Conservation (phyloP, 2,113 vertebrate species). For the Beaufortia kweichowensis region DNA sequence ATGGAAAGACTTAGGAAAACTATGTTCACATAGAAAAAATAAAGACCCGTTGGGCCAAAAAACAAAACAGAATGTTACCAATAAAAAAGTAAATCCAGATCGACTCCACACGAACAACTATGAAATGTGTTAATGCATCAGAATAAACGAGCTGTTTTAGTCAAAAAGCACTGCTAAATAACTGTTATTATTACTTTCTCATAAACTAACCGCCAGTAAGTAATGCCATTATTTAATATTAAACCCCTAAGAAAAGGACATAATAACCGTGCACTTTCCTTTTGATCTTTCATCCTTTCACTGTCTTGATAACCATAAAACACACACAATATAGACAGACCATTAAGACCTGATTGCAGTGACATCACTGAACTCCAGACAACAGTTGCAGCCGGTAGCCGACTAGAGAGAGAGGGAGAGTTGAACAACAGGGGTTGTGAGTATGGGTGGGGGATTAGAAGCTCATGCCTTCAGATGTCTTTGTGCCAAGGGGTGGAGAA, state of each 20-base stretch:
- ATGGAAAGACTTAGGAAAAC: neutral
- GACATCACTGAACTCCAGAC: conserved; percentile 68
- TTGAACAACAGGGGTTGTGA: conserved; percentile 9
- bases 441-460: conserved; percentile 56
- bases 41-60: neutral
- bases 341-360: conserved; percentile 70
- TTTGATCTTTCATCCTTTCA: neutral
- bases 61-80: conserved; percentile 48
- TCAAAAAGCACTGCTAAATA: neutral
- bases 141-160: neutral
- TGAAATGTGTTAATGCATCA: neutral
- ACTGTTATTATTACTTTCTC: conserved; percentile 20
- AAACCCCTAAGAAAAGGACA: neutral
- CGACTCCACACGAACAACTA: neutral
- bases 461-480: conserved; percentile 75
- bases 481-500: conserved; percentile 79
- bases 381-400: conserved; percentile 62
- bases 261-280: neutral
- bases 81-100: conserved; percentile 44
- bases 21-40: neutral
- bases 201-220: neutral
- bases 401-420: conserved; percentile 61
- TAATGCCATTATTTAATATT: neutral
- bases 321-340: conserved; percentile 47
- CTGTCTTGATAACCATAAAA: conserved; percentile 3